Conservation (phyloP, 2,888 invertebrate genomes). For the Automeris io region DNA sequence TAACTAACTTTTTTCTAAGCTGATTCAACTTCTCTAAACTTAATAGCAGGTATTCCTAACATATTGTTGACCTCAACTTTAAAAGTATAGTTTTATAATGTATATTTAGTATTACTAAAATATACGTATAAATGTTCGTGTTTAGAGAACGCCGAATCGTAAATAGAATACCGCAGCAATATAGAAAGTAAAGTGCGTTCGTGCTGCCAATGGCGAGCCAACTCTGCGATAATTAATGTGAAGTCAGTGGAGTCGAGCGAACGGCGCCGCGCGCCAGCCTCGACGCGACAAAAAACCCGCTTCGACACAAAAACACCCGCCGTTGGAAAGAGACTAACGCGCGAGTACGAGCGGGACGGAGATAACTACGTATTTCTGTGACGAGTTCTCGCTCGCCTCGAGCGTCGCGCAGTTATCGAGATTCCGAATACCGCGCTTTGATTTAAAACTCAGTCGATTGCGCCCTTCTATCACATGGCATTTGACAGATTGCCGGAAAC, state of each 20-base stretch:
- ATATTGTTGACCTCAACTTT: neutral
- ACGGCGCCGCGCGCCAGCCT: slow-evolving; percentile 58
- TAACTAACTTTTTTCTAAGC: slow-evolving; percentile 17
- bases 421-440: slow-evolving; percentile 68
- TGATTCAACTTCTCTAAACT: neutral
- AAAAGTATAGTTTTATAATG: too few species aligned
- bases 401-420: slow-evolving; percentile 66
- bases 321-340: slow-evolving; percentile 45
- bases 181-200: slow-evolving; percentile 73
- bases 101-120: too few species aligned
- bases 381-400: slow-evolving; percentile 69
- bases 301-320: slow-evolving; percentile 73
- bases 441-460: slow-evolving; percentile 72
- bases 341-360: slow-evolving; percentile 45
- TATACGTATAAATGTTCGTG: neutral
- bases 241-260: slow-evolving; percentile 60
- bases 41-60: too few species aligned
- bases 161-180: slow-evolving; percentile 27
- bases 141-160: slow-evolving; percentile 13
- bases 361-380: slow-evolving; percentile 65
- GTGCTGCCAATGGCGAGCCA: slow-evolving; percentile 51
- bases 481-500: slow-evolving; percentile 75
- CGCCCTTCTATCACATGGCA: slow-evolving; percentile 77
- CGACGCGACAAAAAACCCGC: slow-evolving; percentile 72
- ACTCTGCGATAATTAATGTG: slow-evolving; percentile 72